These are phyloP conservation scores for Aphidius ervi DNA, from an alignment of 1,140 invertebrate species.

Conservation along the genomic window DNA sequence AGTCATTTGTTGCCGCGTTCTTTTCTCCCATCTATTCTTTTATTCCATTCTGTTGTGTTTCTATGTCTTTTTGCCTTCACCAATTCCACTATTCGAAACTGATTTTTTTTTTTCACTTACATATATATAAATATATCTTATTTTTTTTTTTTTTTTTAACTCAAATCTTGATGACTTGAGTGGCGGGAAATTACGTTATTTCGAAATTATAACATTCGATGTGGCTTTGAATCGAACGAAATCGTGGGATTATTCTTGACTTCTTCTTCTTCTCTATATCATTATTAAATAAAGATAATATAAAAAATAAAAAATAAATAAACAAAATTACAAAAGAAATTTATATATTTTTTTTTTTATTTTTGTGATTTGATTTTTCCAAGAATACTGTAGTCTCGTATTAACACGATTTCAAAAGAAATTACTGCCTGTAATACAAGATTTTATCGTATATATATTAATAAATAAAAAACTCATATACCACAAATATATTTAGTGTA, in stretches of 20 bases:
- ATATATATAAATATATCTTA: conserved; percentile 13
- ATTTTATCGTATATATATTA: conserved; percentile 1
- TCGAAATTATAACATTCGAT: conserved; percentile 53
- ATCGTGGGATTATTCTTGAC: conserved; percentile 18
- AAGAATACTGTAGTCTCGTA: conserved; percentile 3
- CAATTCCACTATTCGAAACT: conserved; percentile 19
- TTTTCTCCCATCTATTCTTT: conserved; percentile 2
- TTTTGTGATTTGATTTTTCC: conserved; percentile 9
- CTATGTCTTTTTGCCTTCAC: conserved; percentile 19
- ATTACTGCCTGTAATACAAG: conserved; percentile 7
- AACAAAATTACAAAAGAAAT: conserved; percentile 7
- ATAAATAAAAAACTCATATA: not conserved
- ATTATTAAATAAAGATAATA: not conserved
- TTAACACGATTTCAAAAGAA: conserved; percentile 7
- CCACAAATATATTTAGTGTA: not conserved
- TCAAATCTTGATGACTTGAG: too few species aligned
- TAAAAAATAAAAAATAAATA: not conserved
- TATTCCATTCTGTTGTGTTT: conserved; percentile 7
- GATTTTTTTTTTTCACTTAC: not conserved
- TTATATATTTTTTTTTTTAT: not conserved
- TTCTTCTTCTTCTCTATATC: conserved; percentile 2
- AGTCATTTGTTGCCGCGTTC: conserved; percentile 45
- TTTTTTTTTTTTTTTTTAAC: conserved; percentile 5
- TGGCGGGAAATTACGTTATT: conserved; percentile 45
- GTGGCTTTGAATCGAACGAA: conserved; percentile 5